A percentile compares a stretch with the other conserved stretches of the same genome.
phyloP scores from a whole-genome alignment of 35 echinoderm and acorn worm genomes.

The Ophiothrix spiculata region DNA sequence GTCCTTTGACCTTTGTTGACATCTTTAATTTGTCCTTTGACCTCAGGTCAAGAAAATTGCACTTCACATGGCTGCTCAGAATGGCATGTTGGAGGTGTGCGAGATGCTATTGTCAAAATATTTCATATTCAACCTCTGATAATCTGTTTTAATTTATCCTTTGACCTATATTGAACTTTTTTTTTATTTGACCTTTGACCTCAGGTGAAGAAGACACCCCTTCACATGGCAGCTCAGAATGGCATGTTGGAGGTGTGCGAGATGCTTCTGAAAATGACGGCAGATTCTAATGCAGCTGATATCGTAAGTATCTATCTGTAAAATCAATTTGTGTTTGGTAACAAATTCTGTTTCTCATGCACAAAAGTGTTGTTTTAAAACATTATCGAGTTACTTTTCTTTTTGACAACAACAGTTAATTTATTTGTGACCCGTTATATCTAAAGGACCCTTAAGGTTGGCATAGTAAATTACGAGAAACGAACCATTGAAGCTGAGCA shows the following conservation, averaged over 20 bases:
- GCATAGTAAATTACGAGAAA: no score
- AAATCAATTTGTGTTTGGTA: no score
- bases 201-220: constrained; percentile 83
- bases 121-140: no score
- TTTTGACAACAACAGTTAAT: no score
- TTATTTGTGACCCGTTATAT: no score
- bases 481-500: no score
- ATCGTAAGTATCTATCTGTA: constrained; percentile 63
- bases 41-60: constrained; percentile 85
- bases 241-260: constrained; percentile 93
- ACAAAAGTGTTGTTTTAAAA: neutral
- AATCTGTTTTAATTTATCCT: no score
- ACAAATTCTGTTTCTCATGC: no score
- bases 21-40: neutral
- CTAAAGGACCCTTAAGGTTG: no score
- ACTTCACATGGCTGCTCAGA: constrained; percentile 87
- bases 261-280: constrained; percentile 84
- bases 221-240: constrained; percentile 88
- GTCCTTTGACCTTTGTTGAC: neutral
- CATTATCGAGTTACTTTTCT: neutral
- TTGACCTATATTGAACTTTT: neutral
- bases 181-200: neutral
- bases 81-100: constrained; percentile 89
- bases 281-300: constrained; percentile 90
- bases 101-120: constrained; percentile 87